Evolutionary conservation across 1,140 invertebrate species (phyloP), one percentile per base, ranked within the genome.

Genomic region (Diprion similis): DNA sequence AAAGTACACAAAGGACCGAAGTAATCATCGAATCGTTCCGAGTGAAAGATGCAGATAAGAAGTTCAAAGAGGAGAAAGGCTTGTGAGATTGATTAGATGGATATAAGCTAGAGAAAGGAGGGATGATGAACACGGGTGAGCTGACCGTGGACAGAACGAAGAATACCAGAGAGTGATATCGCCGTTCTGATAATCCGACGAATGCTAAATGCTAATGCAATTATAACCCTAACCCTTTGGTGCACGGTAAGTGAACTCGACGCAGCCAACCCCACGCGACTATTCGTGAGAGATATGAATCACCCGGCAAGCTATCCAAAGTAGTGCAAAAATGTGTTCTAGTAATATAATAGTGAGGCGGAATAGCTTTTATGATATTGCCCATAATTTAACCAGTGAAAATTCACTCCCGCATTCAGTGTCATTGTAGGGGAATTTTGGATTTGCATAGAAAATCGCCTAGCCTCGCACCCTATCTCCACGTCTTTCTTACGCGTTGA

Each of bases 131-230:
- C 51, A 9, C n/a, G 51, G 51, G 51, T 59, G 51, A 59, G 18
- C 11, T 18, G 66, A 68, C 66, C 10, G 18, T n/a, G 37, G 37
- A 18, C 19, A 68, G 15, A 18, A 13, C 37, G 11, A 13, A 68
- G 66, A 15, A 17, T 59, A 59, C 51, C 11, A 17, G 15, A 45
- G 66, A 15, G 66, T 68, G 66, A 68, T 68, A 68, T 45, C 66
- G 37, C 17, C 15, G 8, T 68, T 68, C 66, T 45, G 37, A 19
- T 68, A 68, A 68, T 68, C 18, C 37, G 66, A 68, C 19, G 66
- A 68, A 68, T 68, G 66, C 15, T 68, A 68, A 68, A 68, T 68
- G 66, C 66, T 68, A 68, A 68, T 68, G 66, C 37, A 68, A 68
- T 68, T 68, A 68, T 45, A 18, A 68, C 17, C 66, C 66, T 68